A percentile compares a stretch with the other conserved stretches of the same genome.
Evolutionary conservation across 2,888 invertebrate genomes (phyloP).

Genomic region (Gymnoscelis rufifasciata): DNA sequence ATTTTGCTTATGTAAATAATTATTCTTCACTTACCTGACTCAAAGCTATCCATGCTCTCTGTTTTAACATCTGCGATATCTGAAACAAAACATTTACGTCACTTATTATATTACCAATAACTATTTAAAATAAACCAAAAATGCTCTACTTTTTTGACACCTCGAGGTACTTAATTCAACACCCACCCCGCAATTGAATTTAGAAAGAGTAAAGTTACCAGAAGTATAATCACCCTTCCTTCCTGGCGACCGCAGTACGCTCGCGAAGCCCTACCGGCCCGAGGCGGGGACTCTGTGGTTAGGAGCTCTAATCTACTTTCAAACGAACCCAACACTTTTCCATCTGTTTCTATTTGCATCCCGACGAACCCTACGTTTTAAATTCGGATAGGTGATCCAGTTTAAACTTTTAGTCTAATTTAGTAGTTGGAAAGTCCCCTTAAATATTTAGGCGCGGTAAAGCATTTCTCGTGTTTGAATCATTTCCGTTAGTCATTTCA

Average conservation of each 20-base stretch:
- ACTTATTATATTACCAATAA: too few relatives aligned
- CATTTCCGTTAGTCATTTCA: slow-evolving; percentile 10
- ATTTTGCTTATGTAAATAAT: too few relatives aligned
- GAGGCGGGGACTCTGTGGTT: slow-evolving; percentile 58
- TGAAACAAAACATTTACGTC: slow-evolving; percentile 47
- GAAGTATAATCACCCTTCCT: slow-evolving; percentile 31
- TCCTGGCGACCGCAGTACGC: slow-evolving; percentile 39
- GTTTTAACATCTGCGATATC: slow-evolving; percentile 68
- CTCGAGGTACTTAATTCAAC: not conserved
- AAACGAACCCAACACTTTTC: slow-evolving; percentile 52
- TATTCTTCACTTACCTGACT: slow-evolving; percentile 64
- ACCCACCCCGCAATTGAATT: slow-evolving; percentile 8
- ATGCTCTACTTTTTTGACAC: not conserved
- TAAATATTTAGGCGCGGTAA: slow-evolving; percentile 31
- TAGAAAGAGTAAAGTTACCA: slow-evolving; percentile 17
- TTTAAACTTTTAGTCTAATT: slow-evolving; percentile 70
- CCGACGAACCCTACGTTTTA: slow-evolving; percentile 52
- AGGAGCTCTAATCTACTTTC: slow-evolving; percentile 65
- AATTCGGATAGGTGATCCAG: slow-evolving; percentile 69
- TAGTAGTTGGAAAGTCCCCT: slow-evolving; percentile 45
- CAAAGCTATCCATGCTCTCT: slow-evolving; percentile 74
- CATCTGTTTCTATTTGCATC: slow-evolving; percentile 62
- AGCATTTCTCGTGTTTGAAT: slow-evolving; percentile 31
- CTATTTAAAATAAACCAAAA: too few relatives aligned
- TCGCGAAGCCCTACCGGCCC: slow-evolving; percentile 38